These are phyloP conservation scores for Eremophila alpestris DNA, from an alignment of 2,797 vertebrate genomes.

Conservation along the genomic window DNA sequence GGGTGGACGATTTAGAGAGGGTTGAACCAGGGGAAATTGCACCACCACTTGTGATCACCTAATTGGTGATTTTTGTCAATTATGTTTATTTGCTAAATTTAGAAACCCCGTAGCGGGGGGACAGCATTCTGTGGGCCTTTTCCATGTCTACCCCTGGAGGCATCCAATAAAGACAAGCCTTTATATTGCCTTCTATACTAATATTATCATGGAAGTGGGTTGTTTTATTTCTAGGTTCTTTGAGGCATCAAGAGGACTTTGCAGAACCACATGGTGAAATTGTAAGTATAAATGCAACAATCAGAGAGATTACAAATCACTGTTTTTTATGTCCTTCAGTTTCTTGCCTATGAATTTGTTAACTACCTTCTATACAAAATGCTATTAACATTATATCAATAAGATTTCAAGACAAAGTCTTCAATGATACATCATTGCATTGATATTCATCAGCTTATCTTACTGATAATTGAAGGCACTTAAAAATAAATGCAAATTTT, in stretches of 20 bases:
- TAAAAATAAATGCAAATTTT: neutral
- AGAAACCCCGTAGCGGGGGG: fast-evolving
- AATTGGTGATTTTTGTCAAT: neutral
- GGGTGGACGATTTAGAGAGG: fast-evolving
- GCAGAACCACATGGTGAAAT: neutral
- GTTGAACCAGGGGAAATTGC: neutral
- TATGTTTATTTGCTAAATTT: neutral
- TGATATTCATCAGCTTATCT: neutral
- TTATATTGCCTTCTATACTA: neutral
- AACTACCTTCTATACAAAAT: neutral
- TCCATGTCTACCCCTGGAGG: neutral
- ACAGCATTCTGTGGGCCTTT: neutral
- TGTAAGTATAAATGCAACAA: neutral
- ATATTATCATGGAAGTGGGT: neutral
- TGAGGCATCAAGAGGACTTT: neutral
- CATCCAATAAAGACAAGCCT: neutral
- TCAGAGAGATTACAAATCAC: neutral
- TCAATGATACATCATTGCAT: neutral
- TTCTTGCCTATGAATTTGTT: neutral
- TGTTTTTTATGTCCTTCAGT: neutral
- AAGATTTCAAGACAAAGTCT: neutral
- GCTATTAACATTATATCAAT: neutral
- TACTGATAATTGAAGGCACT: neutral
- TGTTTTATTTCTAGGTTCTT: neutral
- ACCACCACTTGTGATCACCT: neutral